Base-by-base conservation (phyloP, 92 coral and sea anemone species). In the Actinostola sp. region DNA sequence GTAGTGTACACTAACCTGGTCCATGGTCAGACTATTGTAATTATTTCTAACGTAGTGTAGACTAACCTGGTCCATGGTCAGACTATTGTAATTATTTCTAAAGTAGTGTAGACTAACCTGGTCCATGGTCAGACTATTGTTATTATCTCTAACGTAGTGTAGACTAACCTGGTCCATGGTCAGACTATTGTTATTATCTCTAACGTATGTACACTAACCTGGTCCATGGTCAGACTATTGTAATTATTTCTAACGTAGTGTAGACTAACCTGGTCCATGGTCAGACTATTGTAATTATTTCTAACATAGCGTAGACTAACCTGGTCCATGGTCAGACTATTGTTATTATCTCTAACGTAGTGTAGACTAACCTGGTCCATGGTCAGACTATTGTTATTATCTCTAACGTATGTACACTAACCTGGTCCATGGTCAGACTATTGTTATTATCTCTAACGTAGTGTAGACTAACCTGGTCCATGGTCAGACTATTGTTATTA, bases 321-420 rank as follows among this genome's bases (percentile, higher is more conserved):
- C 3, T 16, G 6, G 3, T 20, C 25, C 6, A 1, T 7, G 21
- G 7, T 23, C 17, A 19, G 8, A 20, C 6, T 6, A 53, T 53
- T 5, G 21, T 20, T 2, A 53, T 8, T 13, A 53, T 10, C 8
- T 14, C 1, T 23, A 53, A 14, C 31, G 25, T 53, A 19, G 27
- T 34, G 2, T 5, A 8, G 2, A 38, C 78, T 29, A 19, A 74
- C 80, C 60, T 74, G 32, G 32, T 74, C 71, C 80, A 74, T 74
- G 14, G 61, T 74, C 5, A 32, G 55, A 30, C 46, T 45, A 2
- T 25, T 41, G 63, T 74, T 74, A 23, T 27, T 35, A 33, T 74
- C 80, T 49, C 72, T 49, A n/a, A n/a, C n/a, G n/a, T n/a, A n/a
- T n/a, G n/a, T n/a, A n/a, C n/a, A n/a, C n/a, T n/a, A n/a, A n/a